These are phyloP conservation scores for Campoletis sonorensis DNA, from an alignment of 1,140 invertebrate species.

Conservation along the genomic window DNA sequence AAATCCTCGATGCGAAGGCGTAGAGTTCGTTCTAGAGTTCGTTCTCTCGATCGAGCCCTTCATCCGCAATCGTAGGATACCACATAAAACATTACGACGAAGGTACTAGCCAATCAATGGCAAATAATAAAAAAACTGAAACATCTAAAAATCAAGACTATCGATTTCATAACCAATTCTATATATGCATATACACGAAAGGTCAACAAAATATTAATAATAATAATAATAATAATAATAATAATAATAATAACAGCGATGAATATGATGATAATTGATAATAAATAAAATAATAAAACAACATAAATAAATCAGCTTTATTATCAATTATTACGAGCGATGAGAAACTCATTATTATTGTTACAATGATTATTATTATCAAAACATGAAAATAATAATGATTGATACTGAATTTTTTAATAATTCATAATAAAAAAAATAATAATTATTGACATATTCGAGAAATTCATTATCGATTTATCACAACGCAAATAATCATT, in stretches of 20 bases:
- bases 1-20: conserved; percentile 76
- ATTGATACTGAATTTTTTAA: too few relatives aligned
- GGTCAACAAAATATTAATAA: not conserved
- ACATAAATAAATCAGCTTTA: too few relatives aligned
- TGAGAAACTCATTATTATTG: too few relatives aligned
- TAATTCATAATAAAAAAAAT: too few relatives aligned
- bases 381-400: too few relatives aligned
- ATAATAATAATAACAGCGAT: not conserved
- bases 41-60: conserved; percentile 45
- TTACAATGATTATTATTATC: too few relatives aligned
- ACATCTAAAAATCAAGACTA: not conserved
- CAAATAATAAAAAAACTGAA: not conserved
- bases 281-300: not conserved
- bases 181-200: not conserved
- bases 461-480: too few relatives aligned
- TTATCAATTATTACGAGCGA: not conserved
- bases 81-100: not conserved
- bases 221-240: too few relatives aligned
- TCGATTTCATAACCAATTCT: not conserved
- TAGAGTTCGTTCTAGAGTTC: conserved; percentile 59
- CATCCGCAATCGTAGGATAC: conserved; percentile 44
- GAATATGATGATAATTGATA: not conserved
- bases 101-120: not conserved
- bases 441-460: too few relatives aligned
- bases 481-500: too few relatives aligned